Base-by-base conservation (phyloP, 2,888 invertebrate species). In the Bombylius discolor region DNA sequence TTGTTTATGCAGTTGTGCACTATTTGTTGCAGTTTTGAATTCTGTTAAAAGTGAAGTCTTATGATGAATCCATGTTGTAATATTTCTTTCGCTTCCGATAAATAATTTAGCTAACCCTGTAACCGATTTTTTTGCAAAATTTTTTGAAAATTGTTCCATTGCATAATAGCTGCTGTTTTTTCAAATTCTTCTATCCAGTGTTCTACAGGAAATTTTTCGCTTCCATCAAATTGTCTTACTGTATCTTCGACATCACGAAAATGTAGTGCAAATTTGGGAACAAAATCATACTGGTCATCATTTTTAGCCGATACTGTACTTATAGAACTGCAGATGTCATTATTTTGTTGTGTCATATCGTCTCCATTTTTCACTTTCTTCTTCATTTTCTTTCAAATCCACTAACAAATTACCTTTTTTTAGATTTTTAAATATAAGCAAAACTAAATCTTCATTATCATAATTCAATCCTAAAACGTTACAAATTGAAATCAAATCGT, bases 201-300 rank as follows among this genome's bases (percentile, higher is more conserved):
- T 5, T 31, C 45, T 9, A 51, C 32, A 5, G 23, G 23, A 31
- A 31, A 44, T 31, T 44, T 44, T 32, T 51, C 51, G 23, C 51
- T 23, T 23, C 23, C 51, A 12, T 12, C 12, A 34, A 49, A 48
- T 44, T 33, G 45, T 14, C 57, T 53, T 31, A 57, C 23, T 9
- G 57, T 53, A 44, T 56, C 56, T 52, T 56, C 53, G 11, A 56
- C 56, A 47, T 56, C 59, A 39, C 49, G 36, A 48, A 53, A 56
- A 4, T 9, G 1, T 8, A 36, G 36, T 36, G 36, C 36, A 36
- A 36, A 36, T 8, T 9, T 6, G 6, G 36, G 36, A 8, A 4
- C 6, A 36, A 6, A 9, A 36, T 9, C 23, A 5, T 6, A 11
- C 47, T 47, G 23, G 23, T 8, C 31, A 11, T 7, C 31, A 13